Base-by-base conservation (phyloP, 1,140 invertebrate genomes). In the Lepidurus apus region DNA sequence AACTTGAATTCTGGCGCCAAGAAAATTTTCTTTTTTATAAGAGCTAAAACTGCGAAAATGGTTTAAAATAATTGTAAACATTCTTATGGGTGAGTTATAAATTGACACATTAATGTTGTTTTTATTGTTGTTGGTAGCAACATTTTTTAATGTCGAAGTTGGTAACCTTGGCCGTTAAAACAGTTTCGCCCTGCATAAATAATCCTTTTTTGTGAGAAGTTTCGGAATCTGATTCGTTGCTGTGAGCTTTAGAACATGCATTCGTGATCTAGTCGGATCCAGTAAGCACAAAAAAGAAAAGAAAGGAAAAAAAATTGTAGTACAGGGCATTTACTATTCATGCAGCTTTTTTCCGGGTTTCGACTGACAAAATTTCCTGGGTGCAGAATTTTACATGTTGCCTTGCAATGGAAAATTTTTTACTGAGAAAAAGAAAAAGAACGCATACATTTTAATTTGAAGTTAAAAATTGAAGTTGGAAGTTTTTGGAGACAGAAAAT, bases 271-370 rank as follows among this genome's bases (percentile, higher is more conserved):
- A n/a, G 2, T 21, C 53, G 17, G 6, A 21, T n/a, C 21, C 53
- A 17, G 5, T 13, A n/a, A n/a, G 17, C 21, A 21, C 13, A 65
- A 8, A 1, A 13, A 21, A 21, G 21, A 21, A 9, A 65, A 65
- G 17, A 65, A n/a, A 21, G 53, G 21, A 21, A 65, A 65, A 65
- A 65, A 65, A 65, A 21, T 0, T 21, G 53, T 65, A 65, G 17
- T 65, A 47, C 17, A 65, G 17, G 17, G 17, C 53, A 65, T 65
- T 65, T 65, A 65, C 21, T 65, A 65, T 65, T 13, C 53, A 65
- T 65, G 53, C 53, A 65, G 21, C 53, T 65, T 65, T 65, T 65
- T 65, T 65, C n/a, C 53, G 53, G 53, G 53, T 65, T 65, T 65
- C 53, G 7, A 7, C 7, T 65, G 53, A 65, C 53, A 65, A 21